Percentiles rank a stretch among this genome's conserved stretches.
Conservation (phyloP, 2,113 vertebrate genomes). For the Chaetorhynchus papuensis region DNA sequence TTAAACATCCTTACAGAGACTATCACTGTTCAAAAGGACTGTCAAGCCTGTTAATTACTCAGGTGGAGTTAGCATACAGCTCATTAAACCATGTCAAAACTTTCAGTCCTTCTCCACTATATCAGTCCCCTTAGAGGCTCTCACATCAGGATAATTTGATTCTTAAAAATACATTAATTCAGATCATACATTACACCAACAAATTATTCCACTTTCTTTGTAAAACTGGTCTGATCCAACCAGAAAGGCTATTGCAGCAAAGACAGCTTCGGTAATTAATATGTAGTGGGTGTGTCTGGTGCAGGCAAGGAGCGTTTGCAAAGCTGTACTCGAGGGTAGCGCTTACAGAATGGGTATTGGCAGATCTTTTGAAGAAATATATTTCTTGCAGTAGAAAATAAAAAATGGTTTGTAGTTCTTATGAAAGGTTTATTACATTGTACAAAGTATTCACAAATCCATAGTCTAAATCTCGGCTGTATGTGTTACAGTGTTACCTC, state of each 20-base stretch:
- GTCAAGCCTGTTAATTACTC: slow-evolving; percentile 71
- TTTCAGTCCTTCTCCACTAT: slow-evolving; percentile 57
- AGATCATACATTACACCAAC: slow-evolving; percentile 70
- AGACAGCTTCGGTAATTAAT: slow-evolving; percentile 60
- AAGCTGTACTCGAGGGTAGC: neutral
- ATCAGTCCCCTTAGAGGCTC: slow-evolving; percentile 63
- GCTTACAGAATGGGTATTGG: neutral
- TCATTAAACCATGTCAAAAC: slow-evolving; percentile 70
- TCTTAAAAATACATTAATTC: slow-evolving; percentile 73
- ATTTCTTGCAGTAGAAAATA: neutral
- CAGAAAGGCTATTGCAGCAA: neutral
- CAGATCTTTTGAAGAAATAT: neutral
- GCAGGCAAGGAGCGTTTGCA: neutral
- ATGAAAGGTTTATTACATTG: neutral
- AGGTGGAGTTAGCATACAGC: slow-evolving; percentile 67
- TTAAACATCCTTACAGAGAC: slow-evolving; percentile 50
- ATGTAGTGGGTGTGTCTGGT: slow-evolving; percentile 6
- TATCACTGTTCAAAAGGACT: slow-evolving; percentile 62
- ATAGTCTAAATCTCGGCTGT: neutral
- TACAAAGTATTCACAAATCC: neutral
- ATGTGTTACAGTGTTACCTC: neutral
- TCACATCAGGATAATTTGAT: slow-evolving; percentile 63
- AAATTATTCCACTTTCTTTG: slow-evolving; percentile 68
- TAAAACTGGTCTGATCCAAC: slow-evolving; percentile 52
- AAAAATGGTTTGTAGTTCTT: neutral